Percentiles rank a stretch among this genome's conserved stretches.
Conservation (phyloP, 1,140 invertebrate genomes). For the Potamilus streckersoni region DNA sequence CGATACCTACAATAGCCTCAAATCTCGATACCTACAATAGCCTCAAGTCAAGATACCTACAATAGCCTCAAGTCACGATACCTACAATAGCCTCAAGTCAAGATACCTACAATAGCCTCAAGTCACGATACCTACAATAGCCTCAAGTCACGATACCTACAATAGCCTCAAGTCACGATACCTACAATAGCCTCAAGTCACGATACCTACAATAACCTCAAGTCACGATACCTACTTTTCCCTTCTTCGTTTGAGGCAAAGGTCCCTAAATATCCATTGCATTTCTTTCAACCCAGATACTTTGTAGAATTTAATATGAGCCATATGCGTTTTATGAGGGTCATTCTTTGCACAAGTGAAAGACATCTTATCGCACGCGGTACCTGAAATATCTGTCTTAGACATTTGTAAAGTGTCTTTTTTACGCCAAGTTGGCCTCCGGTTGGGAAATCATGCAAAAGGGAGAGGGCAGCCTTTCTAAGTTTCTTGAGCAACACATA, state of each 20-base stretch:
- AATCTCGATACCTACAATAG: no score
- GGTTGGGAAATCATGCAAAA: no score
- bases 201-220: conserved; percentile 40
- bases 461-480: no score
- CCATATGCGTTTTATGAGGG: no score
- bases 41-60: conserved; percentile 40
- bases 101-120: no score
- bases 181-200: conserved; percentile 39
- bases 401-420: no score
- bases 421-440: no score
- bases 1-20: conserved; percentile 38
- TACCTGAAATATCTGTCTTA: no score
- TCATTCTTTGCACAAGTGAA: not conserved
- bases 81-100: no score
- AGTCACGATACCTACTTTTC: conserved; percentile 45
- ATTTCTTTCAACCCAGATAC: not conserved
- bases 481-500: no score
- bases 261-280: conserved; percentile 15
- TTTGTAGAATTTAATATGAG: not conserved
- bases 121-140: conserved; percentile 39
- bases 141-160: conserved; percentile 40
- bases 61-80: conserved; percentile 42
- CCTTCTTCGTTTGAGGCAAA: not conserved
- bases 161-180: conserved; percentile 42
- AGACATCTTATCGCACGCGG: not conserved